Base-by-base conservation (phyloP, 2,888 invertebrate species). In the Mimas tiliae region DNA sequence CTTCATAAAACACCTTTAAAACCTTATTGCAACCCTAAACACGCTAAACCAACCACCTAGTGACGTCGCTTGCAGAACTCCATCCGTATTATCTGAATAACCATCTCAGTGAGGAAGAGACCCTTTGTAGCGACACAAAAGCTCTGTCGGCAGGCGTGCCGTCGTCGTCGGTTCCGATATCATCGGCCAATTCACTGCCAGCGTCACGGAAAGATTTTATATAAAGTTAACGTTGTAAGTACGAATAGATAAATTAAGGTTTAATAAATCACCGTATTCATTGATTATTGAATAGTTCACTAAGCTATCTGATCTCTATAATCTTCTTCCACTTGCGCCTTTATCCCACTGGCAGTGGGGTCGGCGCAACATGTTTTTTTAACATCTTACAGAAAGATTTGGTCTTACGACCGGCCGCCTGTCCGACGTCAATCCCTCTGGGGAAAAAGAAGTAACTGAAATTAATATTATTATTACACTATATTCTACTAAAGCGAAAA, bases 121-220 rank as follows among this genome's bases (percentile, higher is more conserved):
- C 55, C 19, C 42, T 42, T 58, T 58, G 58, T 58, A 19, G 16
- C n/a, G 38, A 0, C 58, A 58, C 58, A 58, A 58, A 58, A 38
- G 50, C 50, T 16, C 16, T 16, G 7, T n/a, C 1, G 9, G 2
- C 12, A 0, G 52, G 14, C 52, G 33, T 12, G 27, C n/a, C 2
- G 27, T 14, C 0, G 14, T 8, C 11, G 14, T n/a, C n/a, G 52
- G 3, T 1, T 14, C 14, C 3, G 58, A 58, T 58, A 58, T 42
- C 58, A 42, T 58, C 19, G 12, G 9, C 16, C n/a, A 19, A 21
- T 42, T 42, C 58, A 19, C 19, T 19, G 38, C 12, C 58, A 42
- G 19, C 58, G 58, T 21, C 9, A 16, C 21, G 42, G 58, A 58
- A 58, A 58, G 58, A 58, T 58, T 52, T 64, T 52, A 64, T 64